Percentiles rank a stretch among this genome's conserved stretches.
Evolutionary conservation across 2,113 vertebrate genomes (phyloP).

Genomic region (Eclectus roratus): DNA sequence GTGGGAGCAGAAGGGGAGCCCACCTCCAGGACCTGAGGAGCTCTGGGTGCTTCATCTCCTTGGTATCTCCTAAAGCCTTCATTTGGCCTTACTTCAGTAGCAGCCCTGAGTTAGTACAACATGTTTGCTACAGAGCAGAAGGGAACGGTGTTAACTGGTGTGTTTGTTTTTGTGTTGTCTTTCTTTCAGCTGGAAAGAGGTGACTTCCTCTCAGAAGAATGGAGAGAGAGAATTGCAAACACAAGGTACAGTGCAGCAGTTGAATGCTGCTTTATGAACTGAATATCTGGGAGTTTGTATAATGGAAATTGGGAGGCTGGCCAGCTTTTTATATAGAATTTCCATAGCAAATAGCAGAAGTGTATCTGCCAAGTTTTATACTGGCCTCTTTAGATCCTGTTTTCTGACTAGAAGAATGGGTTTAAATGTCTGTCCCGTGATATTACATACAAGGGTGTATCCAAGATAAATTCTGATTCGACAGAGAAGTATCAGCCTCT

Average conservation of each 20-base stretch:
- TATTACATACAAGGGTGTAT: neutral
- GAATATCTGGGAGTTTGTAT: constrained; percentile 3
- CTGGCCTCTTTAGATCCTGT: constrained; percentile 18
- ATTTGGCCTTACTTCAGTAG: neutral
- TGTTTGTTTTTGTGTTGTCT: neutral
- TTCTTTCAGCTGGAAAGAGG: constrained; percentile 91
- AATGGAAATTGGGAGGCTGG: constrained; percentile 55
- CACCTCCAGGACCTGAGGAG: neutral
- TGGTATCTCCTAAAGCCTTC: neutral
- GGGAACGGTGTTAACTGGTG: neutral
- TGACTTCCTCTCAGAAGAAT: constrained; percentile 97
- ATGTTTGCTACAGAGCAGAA: neutral
- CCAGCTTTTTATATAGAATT: constrained; percentile 63
- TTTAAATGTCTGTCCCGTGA: neutral
- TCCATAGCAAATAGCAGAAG: constrained; percentile 40
- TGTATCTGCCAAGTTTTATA: neutral
- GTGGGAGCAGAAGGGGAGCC: neutral
- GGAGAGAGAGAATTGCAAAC: constrained; percentile 96
- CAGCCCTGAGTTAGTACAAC: neutral
- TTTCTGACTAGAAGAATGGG: neutral
- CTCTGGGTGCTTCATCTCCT: neutral
- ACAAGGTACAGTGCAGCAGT: constrained; percentile 83
- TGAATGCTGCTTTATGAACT: neutral
- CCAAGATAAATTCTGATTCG: neutral
- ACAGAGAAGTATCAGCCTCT: neutral